Evolutionary conservation across 2,113 vertebrate species (phyloP).

Genomic region (Platanista minor): DNA sequence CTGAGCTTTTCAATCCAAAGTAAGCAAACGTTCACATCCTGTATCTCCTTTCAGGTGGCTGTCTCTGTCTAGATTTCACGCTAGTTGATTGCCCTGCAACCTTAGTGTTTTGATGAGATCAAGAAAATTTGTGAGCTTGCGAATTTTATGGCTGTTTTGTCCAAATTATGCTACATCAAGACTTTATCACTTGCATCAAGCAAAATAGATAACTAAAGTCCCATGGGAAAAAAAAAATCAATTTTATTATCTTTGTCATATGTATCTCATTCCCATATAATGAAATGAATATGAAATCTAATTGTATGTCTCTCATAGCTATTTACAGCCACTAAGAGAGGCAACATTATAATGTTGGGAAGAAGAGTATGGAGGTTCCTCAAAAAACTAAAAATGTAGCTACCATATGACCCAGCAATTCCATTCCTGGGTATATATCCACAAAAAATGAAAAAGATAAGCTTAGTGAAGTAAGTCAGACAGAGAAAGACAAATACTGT

Average conservation of each 20-base stretch:
- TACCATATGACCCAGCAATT: background rate
- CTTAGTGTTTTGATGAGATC: background rate
- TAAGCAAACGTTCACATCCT: background rate
- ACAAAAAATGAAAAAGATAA: background rate
- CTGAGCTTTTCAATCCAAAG: background rate
- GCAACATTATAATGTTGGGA: background rate
- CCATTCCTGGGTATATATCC: background rate
- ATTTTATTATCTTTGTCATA: background rate
- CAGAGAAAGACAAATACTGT: background rate
- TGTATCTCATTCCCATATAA: background rate
- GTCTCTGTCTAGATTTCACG: background rate
- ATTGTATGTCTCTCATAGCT: background rate
- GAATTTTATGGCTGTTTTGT: background rate
- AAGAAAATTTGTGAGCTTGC: background rate
- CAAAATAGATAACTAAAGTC: background rate
- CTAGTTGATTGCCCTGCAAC: background rate
- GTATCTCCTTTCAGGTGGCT: background rate
- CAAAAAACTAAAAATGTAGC: too few relatives aligned
- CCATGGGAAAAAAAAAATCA: background rate
- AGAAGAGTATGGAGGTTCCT: background rate
- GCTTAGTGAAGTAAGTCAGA: background rate
- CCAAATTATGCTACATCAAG: background rate
- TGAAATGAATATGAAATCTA: conserved; percentile 17
- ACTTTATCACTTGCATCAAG: background rate
- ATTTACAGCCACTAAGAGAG: background rate